Percentiles rank a stretch among this genome's conserved stretches.
Conservation (phyloP, 2,113 vertebrate genomes). For the Oncorhynchus keta region DNA sequence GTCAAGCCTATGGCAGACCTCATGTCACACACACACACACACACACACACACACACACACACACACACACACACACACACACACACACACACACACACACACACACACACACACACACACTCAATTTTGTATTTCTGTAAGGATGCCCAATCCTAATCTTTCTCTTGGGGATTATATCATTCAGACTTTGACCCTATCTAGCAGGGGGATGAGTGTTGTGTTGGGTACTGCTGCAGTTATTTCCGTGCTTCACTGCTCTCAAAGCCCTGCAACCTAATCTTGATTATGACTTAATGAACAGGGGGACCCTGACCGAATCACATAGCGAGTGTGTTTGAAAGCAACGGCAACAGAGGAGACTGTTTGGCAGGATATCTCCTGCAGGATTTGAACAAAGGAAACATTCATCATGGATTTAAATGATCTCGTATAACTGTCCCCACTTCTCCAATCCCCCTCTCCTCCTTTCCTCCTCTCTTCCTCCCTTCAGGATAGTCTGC, state of each 20-base stretch:
- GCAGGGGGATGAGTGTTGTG: conserved; percentile 10
- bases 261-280: neutral
- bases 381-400: neutral
- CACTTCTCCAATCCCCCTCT: neutral
- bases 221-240: neutral
- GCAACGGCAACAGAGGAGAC: neutral
- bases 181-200: conserved; percentile 24
- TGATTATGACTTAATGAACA: neutral
- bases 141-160: conserved; percentile 16
- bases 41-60: neutral
- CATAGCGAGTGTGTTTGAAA: neutral
- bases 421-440: neutral
- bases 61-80: neutral
- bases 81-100: neutral
- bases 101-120: neutral
- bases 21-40: neutral
- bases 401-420: conserved; percentile 3
- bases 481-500: neutral
- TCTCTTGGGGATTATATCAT: conserved; percentile 21
- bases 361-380: neutral
- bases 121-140: neutral
- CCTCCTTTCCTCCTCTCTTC: neutral
- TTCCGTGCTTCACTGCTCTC: too few species aligned
- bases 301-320: too few species aligned
- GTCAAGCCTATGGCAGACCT: conserved; percentile 10